Evolutionary conservation across 2,888 invertebrate genomes (phyloP).

Genomic region (Synergus gifuensis): DNA sequence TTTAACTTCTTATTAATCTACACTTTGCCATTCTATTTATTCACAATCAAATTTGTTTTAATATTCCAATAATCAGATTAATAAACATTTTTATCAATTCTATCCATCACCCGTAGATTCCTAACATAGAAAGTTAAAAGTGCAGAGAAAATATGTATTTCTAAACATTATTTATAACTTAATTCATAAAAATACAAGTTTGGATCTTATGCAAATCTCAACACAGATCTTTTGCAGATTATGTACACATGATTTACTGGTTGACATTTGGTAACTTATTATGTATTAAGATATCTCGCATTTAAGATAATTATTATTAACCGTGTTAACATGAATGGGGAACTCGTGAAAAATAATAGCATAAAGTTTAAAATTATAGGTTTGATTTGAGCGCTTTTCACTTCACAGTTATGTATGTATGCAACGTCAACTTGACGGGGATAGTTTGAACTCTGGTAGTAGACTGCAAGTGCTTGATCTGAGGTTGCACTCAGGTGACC

Average conservation of each 20-base stretch:
- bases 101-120: not conserved
- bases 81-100: not conserved
- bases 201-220: no score
- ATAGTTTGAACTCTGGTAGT: constrained; percentile 52
- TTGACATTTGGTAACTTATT: constrained; percentile 10
- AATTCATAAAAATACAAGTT: not conserved
- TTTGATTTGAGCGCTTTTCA: constrained; percentile 41
- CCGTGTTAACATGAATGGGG: not conserved
- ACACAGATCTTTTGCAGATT: not conserved
- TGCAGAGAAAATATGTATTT: not conserved
- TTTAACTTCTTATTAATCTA: not conserved
- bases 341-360: constrained; percentile 10
- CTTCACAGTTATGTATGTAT: constrained; percentile 34
- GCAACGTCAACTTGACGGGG: constrained; percentile 44
- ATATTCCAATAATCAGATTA: not conserved
- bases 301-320: not conserved
- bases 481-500: constrained; percentile 74
- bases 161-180: not conserved
- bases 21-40: not conserved
- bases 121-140: not conserved
- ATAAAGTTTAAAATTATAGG: constrained; percentile 31
- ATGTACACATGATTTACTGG: not conserved
- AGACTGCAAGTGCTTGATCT: constrained; percentile 54
- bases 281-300: not conserved
- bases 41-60: not conserved